Percentiles rank a stretch among this genome's conserved stretches.
Evolutionary conservation across 2,888 invertebrate genomes (phyloP).

Genomic region (Torymus aiolomorphi): DNA sequence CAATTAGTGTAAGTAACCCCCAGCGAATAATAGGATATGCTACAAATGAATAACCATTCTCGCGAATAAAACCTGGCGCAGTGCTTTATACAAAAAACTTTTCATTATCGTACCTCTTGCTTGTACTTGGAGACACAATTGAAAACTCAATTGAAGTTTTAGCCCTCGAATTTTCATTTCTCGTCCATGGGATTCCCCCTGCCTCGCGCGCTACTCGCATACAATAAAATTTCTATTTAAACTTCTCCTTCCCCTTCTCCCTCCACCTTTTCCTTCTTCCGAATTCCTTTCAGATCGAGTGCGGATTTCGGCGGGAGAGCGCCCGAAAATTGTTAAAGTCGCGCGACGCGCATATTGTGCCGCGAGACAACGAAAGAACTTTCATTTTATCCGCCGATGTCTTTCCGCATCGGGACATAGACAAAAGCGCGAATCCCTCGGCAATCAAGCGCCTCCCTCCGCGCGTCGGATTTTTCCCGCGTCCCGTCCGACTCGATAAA

Average conservation of each 20-base stretch:
- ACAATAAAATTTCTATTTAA: slow-evolving; percentile 50
- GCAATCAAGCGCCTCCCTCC: slow-evolving; percentile 35
- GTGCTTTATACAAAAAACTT: not conserved
- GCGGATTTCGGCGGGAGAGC: not conserved
- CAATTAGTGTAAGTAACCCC: too few species aligned
- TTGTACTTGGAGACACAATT: not conserved
- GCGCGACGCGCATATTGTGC: slow-evolving; percentile 45
- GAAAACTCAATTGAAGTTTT: slow-evolving; percentile 43
- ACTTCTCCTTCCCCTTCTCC: slow-evolving; percentile 8
- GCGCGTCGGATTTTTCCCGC: slow-evolving; percentile 16
- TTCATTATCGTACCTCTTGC: not conserved
- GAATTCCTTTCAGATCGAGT: slow-evolving; percentile 19
- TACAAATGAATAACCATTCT: too few species aligned
- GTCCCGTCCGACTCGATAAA: slow-evolving; percentile 43
- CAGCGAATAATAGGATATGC: too few species aligned
- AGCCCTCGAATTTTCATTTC: slow-evolving; percentile 50
- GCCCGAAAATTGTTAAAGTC: slow-evolving; percentile 52
- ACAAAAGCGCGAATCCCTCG: slow-evolving; percentile 58
- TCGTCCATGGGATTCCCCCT: slow-evolving; percentile 34
- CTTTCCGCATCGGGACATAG: slow-evolving; percentile 32
- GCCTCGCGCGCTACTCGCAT: slow-evolving; percentile 13
- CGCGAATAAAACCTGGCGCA: too few species aligned
- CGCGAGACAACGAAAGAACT: slow-evolving; percentile 34
- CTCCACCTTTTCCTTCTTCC: not conserved
- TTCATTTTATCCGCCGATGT: slow-evolving; percentile 46